Percentiles rank a stretch among this genome's conserved stretches.
Evolutionary conservation across 2,797 vertebrate species (phyloP).

Genomic region (Toxotes lorentzi): DNA sequence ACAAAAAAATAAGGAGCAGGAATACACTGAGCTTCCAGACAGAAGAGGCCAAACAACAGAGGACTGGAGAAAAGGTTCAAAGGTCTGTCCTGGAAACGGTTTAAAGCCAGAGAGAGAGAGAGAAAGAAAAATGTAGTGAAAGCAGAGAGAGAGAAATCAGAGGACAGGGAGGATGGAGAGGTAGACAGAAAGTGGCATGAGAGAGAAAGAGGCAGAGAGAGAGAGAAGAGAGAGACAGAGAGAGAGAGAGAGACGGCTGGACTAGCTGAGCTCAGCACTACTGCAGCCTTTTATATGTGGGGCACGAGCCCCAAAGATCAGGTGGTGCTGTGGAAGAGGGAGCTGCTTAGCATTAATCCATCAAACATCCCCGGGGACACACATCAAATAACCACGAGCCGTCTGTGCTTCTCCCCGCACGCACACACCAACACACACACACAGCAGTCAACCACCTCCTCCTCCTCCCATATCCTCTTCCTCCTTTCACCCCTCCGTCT

Average conservation of each 20-base stretch:
- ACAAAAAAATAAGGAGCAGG: neutral
- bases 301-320: conserved; percentile 87
- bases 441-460: conserved; percentile 44
- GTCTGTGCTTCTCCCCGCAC: conserved; percentile 75
- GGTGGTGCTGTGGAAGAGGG: conserved; percentile 86
- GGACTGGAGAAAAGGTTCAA: neutral
- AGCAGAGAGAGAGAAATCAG: conserved; percentile 31
- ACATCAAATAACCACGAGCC: conserved; percentile 88
- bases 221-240: conserved; percentile 27
- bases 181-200: conserved; percentile 55
- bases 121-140: conserved; percentile 26
- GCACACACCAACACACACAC: conserved; percentile 4
- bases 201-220: conserved; percentile 43
- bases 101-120: conserved; percentile 37
- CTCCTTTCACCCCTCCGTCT: conserved; percentile 51
- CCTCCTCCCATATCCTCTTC: conserved; percentile 37
- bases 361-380: conserved; percentile 89
- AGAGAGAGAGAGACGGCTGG: conserved; percentile 42
- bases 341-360: conserved; percentile 90
- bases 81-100: conserved; percentile 33
- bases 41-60: conserved; percentile 48
- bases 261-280: conserved; percentile 89
- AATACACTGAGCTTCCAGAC: conserved; percentile 17
- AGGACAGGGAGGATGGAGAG: conserved; percentile 46
- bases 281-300: conserved; percentile 86